Conservation (phyloP, 2,888 invertebrate genomes). For the Limnephilus rhombicus region DNA sequence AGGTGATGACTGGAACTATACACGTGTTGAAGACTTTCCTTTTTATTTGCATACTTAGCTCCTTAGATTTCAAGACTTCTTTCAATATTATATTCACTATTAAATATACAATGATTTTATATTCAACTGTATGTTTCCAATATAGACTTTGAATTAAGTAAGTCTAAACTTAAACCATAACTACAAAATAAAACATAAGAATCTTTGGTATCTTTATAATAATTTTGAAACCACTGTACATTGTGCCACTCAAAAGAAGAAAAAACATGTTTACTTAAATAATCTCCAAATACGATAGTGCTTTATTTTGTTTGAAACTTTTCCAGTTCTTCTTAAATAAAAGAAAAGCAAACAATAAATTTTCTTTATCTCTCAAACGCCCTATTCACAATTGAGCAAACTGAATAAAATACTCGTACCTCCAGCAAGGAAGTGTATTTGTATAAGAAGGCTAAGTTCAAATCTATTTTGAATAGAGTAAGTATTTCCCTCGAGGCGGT, state of each 20-base stretch:
- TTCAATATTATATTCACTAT: too few relatives aligned
- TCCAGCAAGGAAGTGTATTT: background rate
- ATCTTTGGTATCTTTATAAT: too few relatives aligned
- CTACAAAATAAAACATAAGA: too few relatives aligned
- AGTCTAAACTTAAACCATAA: too few relatives aligned
- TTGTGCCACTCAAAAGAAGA: background rate
- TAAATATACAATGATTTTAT: too few relatives aligned
- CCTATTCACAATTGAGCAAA: background rate
- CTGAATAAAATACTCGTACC: background rate
- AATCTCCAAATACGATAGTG: background rate
- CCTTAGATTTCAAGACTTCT: too few relatives aligned
- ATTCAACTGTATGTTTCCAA: too few relatives aligned
- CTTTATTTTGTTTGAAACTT: background rate
- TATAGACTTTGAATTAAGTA: too few relatives aligned
- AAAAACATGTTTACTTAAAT: background rate
- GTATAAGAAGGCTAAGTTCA: background rate
- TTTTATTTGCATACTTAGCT: too few relatives aligned
- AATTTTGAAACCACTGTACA: too few relatives aligned
- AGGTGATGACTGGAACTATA: too few relatives aligned
- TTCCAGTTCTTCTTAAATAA: background rate
- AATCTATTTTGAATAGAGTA: background rate
- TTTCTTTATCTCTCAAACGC: background rate
- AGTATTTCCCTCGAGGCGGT: background rate
- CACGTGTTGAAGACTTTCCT: too few relatives aligned
- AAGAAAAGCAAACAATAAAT: background rate